These are phyloP conservation scores for Turnix velox DNA, from an alignment of 2,113 vertebrate genomes.

Conservation along the genomic window DNA sequence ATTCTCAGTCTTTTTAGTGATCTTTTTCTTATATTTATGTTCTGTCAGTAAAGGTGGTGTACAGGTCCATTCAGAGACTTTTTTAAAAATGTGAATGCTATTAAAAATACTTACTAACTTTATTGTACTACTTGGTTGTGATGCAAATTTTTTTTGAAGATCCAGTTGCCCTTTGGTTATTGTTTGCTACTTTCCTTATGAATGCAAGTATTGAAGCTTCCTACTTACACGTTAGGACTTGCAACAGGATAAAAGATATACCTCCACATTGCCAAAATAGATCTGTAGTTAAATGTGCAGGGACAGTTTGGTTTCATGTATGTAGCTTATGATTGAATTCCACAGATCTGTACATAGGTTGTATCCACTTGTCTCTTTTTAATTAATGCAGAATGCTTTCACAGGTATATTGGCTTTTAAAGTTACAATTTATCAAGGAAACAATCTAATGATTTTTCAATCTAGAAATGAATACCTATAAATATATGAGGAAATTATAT, in stretches of 20 bases:
- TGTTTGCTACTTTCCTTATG: conserved; percentile 40
- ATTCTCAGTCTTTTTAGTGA: conserved; percentile 50
- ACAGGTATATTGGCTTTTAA: conserved; percentile 50
- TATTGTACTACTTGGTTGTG: conserved; percentile 21
- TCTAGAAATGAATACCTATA: conserved; percentile 45
- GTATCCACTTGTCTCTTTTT: conserved; percentile 50
- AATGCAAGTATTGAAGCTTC: conserved; percentile 44
- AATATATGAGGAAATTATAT: conserved; percentile 54
- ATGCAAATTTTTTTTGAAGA: conserved; percentile 26
- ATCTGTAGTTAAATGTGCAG: conserved; percentile 63
- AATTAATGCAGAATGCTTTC: conserved; percentile 44
- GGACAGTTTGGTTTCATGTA: conserved; percentile 59
- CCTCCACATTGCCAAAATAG: conserved; percentile 75
- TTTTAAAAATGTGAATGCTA: conserved; percentile 66
- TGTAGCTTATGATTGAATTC: conserved; percentile 51
- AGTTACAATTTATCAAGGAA: conserved; percentile 46
- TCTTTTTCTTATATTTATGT: conserved; percentile 70
- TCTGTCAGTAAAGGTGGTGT: conserved; percentile 59
- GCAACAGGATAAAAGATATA: conserved; percentile 72
- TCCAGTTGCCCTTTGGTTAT: conserved; percentile 52
- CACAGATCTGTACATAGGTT: conserved; percentile 56
- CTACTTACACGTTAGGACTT: conserved; percentile 51
- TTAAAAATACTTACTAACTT: conserved; percentile 47
- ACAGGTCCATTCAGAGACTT: conserved; percentile 63
- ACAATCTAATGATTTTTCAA: conserved; percentile 52